A percentile compares a stretch with the other conserved stretches of the same genome.
Conservation (phyloP, 2,797 vertebrate genomes). For the Etheostoma nigrum region DNA sequence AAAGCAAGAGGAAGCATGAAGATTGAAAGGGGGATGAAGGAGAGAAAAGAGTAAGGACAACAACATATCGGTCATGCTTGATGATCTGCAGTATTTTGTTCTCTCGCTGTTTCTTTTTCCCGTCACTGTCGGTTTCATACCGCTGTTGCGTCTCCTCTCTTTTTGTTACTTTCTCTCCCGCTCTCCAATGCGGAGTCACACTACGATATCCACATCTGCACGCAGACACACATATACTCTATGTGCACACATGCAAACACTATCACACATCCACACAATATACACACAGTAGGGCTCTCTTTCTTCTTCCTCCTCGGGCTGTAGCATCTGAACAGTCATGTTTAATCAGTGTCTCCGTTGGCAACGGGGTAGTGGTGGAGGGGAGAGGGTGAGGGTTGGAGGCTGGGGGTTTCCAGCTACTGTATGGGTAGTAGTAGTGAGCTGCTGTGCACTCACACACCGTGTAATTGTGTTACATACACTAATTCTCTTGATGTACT, state of each 20-base stretch:
- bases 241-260: slow-evolving; percentile 23
- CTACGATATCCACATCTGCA: slow-evolving; percentile 16
- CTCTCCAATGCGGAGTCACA: slow-evolving; percentile 22
- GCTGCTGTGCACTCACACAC: slow-evolving; percentile 76
- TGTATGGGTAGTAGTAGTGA: slow-evolving; percentile 53
- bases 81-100: slow-evolving; percentile 46
- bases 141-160: slow-evolving; percentile 18
- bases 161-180: slow-evolving; percentile 7
- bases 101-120: slow-evolving; percentile 14
- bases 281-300: slow-evolving; percentile 53
- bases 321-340: slow-evolving; percentile 79
- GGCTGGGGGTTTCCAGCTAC: slow-evolving; percentile 64
- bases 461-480: slow-evolving; percentile 80
- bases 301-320: slow-evolving; percentile 68
- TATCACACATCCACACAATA: slow-evolving; percentile 19
- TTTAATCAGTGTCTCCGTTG: slow-evolving; percentile 83
- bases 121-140: slow-evolving; percentile 26
- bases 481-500: slow-evolving; percentile 75
- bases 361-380: slow-evolving; percentile 60
- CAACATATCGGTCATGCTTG: slow-evolving; percentile 20
- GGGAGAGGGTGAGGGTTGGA: slow-evolving; percentile 35
- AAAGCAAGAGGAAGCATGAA: slow-evolving; percentile 54
- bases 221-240: not conserved
- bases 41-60: slow-evolving; percentile 32
- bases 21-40: slow-evolving; percentile 39